phyloP scores from a whole-genome alignment of 2,888 invertebrate species.

The Euproctis similis region DNA sequence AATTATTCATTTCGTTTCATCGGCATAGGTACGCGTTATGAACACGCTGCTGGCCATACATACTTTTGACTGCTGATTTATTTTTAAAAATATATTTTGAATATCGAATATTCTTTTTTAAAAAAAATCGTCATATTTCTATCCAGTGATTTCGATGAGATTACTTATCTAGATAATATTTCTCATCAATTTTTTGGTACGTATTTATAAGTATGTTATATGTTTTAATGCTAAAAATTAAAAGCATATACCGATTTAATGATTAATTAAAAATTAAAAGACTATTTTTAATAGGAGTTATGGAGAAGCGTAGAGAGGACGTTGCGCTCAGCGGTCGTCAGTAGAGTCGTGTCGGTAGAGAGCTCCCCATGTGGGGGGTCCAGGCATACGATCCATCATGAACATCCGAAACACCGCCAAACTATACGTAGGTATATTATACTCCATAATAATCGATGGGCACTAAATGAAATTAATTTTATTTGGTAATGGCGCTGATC shows the following conservation, averaged over 20 bases:
- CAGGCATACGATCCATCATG: slow-evolving; percentile 56
- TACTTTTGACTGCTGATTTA: slow-evolving; percentile 34
- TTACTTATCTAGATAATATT: too few species aligned
- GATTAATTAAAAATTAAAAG: too few species aligned
- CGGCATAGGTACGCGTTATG: slow-evolving; percentile 25
- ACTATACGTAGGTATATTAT: slow-evolving; percentile 67
- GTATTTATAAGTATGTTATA: too few species aligned
- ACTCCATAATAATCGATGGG: slow-evolving; percentile 69
- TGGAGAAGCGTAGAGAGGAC: too few species aligned
- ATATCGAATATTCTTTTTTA: slow-evolving; percentile 15
- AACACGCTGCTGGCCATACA: slow-evolving; percentile 23
- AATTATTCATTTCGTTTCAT: slow-evolving; percentile 33
- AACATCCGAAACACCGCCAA: slow-evolving; percentile 51
- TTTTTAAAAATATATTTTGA: slow-evolving; percentile 26
- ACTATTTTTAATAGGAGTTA: too few species aligned
- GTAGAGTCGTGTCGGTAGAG: slow-evolving; percentile 50
- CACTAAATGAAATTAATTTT: slow-evolving; percentile 74
- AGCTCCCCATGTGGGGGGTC: slow-evolving; percentile 56
- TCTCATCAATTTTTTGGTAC: too few species aligned
- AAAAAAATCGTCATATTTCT: too few species aligned
- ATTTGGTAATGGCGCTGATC: slow-evolving; percentile 64
- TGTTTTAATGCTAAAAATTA: too few species aligned
- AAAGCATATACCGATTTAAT: too few species aligned
- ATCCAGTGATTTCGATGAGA: too few species aligned
- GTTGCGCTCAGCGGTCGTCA: slow-evolving; percentile 26